These are phyloP conservation scores for Meteorus sp. DNA, from an alignment of 1,140 invertebrate genomes.

Conservation along the genomic window DNA sequence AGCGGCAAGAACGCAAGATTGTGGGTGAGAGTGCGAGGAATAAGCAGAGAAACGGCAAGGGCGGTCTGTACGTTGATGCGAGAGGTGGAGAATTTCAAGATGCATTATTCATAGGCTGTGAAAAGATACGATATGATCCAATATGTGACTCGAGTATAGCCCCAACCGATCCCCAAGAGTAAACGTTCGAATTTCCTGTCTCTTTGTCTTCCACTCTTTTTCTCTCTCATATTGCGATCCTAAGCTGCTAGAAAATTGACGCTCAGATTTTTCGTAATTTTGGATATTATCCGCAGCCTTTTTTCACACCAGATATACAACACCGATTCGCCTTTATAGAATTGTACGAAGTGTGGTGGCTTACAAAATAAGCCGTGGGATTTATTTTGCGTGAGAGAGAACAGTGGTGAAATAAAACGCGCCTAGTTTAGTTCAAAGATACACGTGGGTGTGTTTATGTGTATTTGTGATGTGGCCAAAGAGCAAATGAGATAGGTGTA, in stretches of 20 bases:
- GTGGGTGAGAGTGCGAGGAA: slow-evolving; percentile 1
- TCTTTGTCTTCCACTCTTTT: neutral
- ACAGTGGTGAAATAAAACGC: neutral
- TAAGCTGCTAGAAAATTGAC: slow-evolving; percentile 59
- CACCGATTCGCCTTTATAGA: slow-evolving; percentile 17
- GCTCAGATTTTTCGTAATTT: slow-evolving; percentile 56
- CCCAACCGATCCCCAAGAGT: slow-evolving; percentile 3
- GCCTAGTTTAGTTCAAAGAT: no score
- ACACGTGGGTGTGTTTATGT: neutral
- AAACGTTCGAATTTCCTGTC: neutral
- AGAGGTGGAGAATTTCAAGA: slow-evolving; percentile 42
- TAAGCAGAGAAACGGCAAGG: slow-evolving; percentile 27
- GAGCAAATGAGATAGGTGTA: no score
- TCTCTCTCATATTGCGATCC: slow-evolving; percentile 15
- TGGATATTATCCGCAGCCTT: slow-evolving; percentile 8
- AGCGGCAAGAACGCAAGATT: slow-evolving; percentile 27
- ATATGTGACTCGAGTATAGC: slow-evolving; percentile 48
- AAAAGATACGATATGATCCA: slow-evolving; percentile 61
- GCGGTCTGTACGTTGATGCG: slow-evolving; percentile 24
- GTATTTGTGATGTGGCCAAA: no score
- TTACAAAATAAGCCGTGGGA: slow-evolving; percentile 5
- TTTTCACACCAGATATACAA: no score
- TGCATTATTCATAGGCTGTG: slow-evolving; percentile 58
- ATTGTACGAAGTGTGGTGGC: neutral
- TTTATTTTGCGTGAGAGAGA: neutral